These are phyloP conservation scores for Drosophila fuyamai DNA, from an alignment of 1,140 invertebrate species.

Conservation along the genomic window DNA sequence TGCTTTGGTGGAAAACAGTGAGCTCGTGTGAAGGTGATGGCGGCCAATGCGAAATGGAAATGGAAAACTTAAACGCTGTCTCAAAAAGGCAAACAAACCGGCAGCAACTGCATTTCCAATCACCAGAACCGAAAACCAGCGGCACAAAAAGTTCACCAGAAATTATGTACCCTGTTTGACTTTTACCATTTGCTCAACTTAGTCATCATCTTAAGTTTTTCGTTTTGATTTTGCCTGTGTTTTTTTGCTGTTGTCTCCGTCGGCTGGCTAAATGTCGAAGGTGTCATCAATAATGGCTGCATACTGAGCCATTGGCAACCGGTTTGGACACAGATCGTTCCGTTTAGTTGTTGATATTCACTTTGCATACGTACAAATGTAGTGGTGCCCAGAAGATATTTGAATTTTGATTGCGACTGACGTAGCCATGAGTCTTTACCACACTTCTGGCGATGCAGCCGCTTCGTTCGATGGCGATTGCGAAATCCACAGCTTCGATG, in stretches of 20 bases:
- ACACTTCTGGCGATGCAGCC: slow-evolving; percentile 36
- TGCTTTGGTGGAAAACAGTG: slow-evolving; percentile 53
- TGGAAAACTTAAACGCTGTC: slow-evolving; percentile 71
- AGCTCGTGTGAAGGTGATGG: slow-evolving; percentile 36
- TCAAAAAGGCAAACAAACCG: slow-evolving; percentile 69
- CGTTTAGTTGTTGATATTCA: slow-evolving; percentile 49
- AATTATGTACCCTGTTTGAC: slow-evolving; percentile 69
- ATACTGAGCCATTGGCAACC: slow-evolving; percentile 37
- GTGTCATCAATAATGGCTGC: slow-evolving; percentile 71
- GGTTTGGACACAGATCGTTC: slow-evolving; percentile 52
- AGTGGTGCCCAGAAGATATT: slow-evolving; percentile 49
- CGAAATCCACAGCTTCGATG: slow-evolving; percentile 48
- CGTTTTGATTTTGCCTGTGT: slow-evolving; percentile 27
- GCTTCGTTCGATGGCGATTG: slow-evolving; percentile 39
- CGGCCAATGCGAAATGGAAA: slow-evolving; percentile 68
- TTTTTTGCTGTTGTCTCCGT: slow-evolving; percentile 8
- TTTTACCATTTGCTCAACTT: slow-evolving; percentile 78
- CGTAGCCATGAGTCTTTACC: slow-evolving; percentile 4
- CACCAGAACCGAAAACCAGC: slow-evolving; percentile 40
- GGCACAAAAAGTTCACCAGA: slow-evolving; percentile 64
- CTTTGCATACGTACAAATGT: slow-evolving; percentile 42
- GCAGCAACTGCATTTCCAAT: slow-evolving; percentile 46
- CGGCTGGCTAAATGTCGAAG: slow-evolving; percentile 72
- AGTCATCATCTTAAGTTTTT: slow-evolving; percentile 64
- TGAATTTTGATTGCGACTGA: slow-evolving; percentile 65